Evolutionary conservation across 2,888 invertebrate species (phyloP).

Genomic region (Siphonodentalium dalli): DNA sequence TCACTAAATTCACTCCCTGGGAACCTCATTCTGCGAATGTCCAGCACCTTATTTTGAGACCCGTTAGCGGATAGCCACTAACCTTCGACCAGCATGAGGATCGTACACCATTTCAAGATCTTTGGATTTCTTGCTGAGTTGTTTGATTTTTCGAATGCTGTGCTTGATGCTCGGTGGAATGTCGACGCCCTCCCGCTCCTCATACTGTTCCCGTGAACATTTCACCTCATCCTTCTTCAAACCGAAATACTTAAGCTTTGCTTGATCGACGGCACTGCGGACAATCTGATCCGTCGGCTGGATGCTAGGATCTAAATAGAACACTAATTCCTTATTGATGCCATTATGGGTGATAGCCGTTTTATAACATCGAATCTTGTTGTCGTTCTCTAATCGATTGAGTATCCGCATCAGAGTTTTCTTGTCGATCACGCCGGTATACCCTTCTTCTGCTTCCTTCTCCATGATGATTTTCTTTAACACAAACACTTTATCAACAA

Average conservation of each 20-base stretch:
- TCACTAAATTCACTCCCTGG: no score
- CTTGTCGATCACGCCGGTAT: constrained; percentile 71
- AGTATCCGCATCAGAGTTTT: constrained; percentile 74
- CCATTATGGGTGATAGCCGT: constrained; percentile 67
- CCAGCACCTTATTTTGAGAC: no score
- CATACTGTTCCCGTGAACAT: constrained; percentile 1
- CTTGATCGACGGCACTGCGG: constrained; percentile 72
- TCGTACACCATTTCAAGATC: constrained; percentile 36
- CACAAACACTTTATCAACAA: constrained; percentile 69
- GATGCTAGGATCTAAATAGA: constrained; percentile 68
- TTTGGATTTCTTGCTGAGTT: constrained; percentile 53
- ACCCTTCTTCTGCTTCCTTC: constrained; percentile 70
- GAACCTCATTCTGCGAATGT: no score
- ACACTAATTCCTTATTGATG: constrained; percentile 67
- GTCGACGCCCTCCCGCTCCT: no score
- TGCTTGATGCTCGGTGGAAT: constrained; percentile 33
- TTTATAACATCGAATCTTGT: constrained; percentile 69
- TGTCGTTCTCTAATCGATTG: constrained; percentile 70
- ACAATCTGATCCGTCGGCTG: constrained; percentile 66
- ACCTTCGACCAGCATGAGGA: no score
- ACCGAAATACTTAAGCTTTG: constrained; percentile 66
- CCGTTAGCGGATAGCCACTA: no score
- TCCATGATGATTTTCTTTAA: constrained; percentile 63
- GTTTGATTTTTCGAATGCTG: constrained; percentile 34
- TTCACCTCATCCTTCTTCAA: constrained; percentile 32